phyloP scores from a whole-genome alignment of 2,797 vertebrate species.

The Hydrocynus forskahlii region DNA sequence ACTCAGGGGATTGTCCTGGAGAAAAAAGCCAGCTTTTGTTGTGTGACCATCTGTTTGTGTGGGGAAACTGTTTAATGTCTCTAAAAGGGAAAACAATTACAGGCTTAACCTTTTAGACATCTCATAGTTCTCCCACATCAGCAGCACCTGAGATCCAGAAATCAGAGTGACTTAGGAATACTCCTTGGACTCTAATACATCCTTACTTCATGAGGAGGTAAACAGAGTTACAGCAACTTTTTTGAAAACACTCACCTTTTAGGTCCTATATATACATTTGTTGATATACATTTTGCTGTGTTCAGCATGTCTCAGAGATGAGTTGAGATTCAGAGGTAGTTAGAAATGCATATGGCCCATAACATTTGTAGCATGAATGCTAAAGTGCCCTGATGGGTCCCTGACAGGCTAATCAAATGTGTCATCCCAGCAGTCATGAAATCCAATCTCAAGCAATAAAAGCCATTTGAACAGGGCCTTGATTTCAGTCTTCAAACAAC shows the following conservation, averaged over 20 bases:
- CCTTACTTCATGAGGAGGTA: not conserved
- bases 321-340: too few species aligned
- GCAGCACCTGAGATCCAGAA: not conserved
- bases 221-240: not conserved
- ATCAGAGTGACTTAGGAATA: not conserved
- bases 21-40: constrained; percentile 75
- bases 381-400: too few species aligned
- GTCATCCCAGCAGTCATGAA: too few species aligned
- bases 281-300: too few species aligned
- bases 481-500: too few species aligned
- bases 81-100: constrained; percentile 75
- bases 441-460: too few species aligned
- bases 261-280: too few species aligned
- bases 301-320: too few species aligned
- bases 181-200: not conserved
- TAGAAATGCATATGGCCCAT: too few species aligned
- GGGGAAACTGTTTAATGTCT: constrained; percentile 70
- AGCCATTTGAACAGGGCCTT: too few species aligned
- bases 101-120: constrained; percentile 66
- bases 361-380: too few species aligned
- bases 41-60: constrained; percentile 81
- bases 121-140: constrained; percentile 22
- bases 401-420: too few species aligned
- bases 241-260: not conserved
- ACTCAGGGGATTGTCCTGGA: constrained; percentile 64